Conservation (phyloP, 2,113 vertebrate genomes). For the Probosciger aterrimus region DNA sequence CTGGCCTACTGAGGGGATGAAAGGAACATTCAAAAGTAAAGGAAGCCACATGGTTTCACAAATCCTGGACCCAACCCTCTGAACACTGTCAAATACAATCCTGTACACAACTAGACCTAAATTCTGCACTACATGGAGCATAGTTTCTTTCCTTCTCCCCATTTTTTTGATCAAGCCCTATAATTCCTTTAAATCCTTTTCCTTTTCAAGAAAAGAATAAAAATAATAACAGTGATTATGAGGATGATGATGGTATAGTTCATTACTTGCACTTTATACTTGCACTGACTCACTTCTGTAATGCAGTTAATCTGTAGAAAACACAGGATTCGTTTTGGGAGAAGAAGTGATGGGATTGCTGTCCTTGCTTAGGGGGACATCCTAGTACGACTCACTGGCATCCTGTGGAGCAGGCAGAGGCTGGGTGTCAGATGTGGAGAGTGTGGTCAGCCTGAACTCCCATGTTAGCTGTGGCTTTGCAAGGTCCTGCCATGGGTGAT, state of each 20-base stretch:
- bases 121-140: not conserved
- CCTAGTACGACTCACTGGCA: not conserved
- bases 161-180: not conserved
- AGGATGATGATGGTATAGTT: not conserved
- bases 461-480: not conserved
- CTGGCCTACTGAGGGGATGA: not conserved
- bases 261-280: not conserved
- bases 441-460: not conserved
- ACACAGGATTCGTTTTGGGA: not conserved
- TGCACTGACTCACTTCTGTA: not conserved
- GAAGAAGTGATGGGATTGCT: not conserved
- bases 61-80: not conserved
- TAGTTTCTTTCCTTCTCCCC: not conserved
- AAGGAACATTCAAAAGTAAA: not conserved
- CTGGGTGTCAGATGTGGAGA: not conserved
- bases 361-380: not conserved
- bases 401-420: not conserved
- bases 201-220: not conserved
- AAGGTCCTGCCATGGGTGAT: not conserved
- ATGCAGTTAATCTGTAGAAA: not conserved
- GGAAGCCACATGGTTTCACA: not conserved
- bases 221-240: not conserved
- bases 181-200: not conserved
- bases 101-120: not conserved
- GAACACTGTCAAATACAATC: not conserved